Conservation (phyloP, 2,888 invertebrate species). For the Lymantria monacha region DNA sequence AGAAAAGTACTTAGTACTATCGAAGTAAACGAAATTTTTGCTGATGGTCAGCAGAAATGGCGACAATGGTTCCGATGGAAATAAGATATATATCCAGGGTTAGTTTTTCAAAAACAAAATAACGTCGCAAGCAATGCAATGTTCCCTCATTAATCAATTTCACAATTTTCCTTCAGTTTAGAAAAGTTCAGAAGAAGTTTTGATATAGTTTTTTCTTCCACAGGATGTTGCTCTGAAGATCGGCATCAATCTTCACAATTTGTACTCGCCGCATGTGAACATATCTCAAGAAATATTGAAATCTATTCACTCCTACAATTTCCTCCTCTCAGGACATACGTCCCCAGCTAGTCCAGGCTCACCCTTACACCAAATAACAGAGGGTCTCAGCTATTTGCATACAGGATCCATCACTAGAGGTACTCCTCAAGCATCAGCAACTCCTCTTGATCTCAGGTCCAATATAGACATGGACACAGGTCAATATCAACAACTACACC, state of each 20-base stretch:
- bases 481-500: conserved; percentile 63
- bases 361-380: conserved; percentile 85
- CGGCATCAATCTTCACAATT: conserved; percentile 75
- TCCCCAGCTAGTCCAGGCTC: conserved; percentile 58
- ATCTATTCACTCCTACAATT: conserved; percentile 56
- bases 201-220: conserved; percentile 2
- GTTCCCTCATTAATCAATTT: too few species aligned
- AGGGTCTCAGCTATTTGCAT: conserved; percentile 88
- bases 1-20: too few species aligned
- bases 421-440: conserved; percentile 84
- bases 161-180: too few species aligned
- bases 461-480: conserved; percentile 79
- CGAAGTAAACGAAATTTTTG: too few species aligned
- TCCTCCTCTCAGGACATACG: conserved; percentile 47
- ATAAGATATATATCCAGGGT: too few species aligned
- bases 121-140: too few species aligned
- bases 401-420: conserved; percentile 87
- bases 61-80: too few species aligned
- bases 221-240: conserved; percentile 78
- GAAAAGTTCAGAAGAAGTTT: neutral
- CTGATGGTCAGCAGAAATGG: too few species aligned
- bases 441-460: conserved; percentile 80
- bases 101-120: too few species aligned
- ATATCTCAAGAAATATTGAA: conserved; percentile 59
- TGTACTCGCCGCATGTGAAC: conserved; percentile 51